These are phyloP conservation scores for Malthinus seriepunctatus DNA, from an alignment of 2,888 invertebrate species.

Conservation along the genomic window DNA sequence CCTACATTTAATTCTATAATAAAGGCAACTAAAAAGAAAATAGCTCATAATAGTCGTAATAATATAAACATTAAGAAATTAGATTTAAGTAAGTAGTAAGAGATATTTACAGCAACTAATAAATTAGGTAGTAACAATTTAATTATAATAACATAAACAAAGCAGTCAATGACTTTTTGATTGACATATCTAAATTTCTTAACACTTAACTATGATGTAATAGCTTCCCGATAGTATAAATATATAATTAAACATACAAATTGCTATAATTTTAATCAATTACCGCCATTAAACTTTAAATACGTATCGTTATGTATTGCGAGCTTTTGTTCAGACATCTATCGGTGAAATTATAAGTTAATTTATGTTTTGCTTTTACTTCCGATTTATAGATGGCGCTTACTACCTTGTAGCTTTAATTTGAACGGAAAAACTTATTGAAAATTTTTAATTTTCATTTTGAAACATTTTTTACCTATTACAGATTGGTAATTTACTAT, in stretches of 20 bases:
- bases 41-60: conserved; percentile 5
- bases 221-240: conserved; percentile 48
- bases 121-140: conserved; percentile 38
- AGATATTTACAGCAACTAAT: conserved; percentile 27
- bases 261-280: conserved; percentile 54
- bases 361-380: no score
- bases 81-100: conserved; percentile 22
- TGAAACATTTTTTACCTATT: no score
- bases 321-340: neutral
- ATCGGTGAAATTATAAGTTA: no score
- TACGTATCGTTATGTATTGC: neutral
- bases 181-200: conserved; percentile 51
- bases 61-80: conserved; percentile 16
- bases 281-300: conserved; percentile 37
- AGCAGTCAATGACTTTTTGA: conserved; percentile 49
- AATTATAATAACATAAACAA: conserved; percentile 49
- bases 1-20: no score
- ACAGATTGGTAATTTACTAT: no score
- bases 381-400: neutral
- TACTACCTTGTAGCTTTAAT: neutral
- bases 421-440: no score
- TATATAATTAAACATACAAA: conserved; percentile 52
- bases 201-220: conserved; percentile 47
- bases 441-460: no score
- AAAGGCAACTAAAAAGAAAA: no score